Evolutionary conservation across 2,888 invertebrate genomes (phyloP), one percentile per base, ranked within the genome.

Genomic region (Andrena minutula): DNA sequence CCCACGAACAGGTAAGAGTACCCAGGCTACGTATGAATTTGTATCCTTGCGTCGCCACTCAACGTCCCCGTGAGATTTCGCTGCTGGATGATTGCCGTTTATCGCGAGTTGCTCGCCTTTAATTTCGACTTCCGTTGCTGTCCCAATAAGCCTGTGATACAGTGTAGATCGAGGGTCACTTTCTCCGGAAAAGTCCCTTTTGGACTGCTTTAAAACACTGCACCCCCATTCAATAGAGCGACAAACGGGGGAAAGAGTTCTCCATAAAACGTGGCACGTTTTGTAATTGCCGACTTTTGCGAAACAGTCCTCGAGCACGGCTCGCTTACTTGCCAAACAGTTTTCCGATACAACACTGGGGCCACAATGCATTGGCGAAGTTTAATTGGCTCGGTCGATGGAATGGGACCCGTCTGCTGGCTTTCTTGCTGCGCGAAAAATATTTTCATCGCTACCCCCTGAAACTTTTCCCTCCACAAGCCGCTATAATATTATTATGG

Each of bases 1-100:
- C 95, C 96, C 12, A 93, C 93, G 74, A 94, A 95, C 94, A 94
- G 95, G 96, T 96, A 94, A 94, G 89, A 56, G 56, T 35, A 30
- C 56, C 58, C 35, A 41, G 75, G 30, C 20, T 56, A n/a, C 32
- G 7, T 10, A 26, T 28, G 77, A 70, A 60, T 76, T 69, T 65
- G 26, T 35, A 35, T 35, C 5, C 10, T 12, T 16, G 8, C 10
- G 23, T 7, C 23, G 35, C 41, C 41, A 41, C 20, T 16, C n/a
- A 8, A 4, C 16, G 12, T 4, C 2, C n/a, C n/a, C 12, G 35
- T 26, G 28, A 56, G 35, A 58, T 73, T 35, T 30, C 47, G 2
- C 10, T 47, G 5, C 4, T 7, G 2, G 4, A 6, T 10, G 26
- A 32, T 4, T 16, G n/a, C 28, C 20, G 16, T 26, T 51, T 12